Conservation (phyloP, 2,888 invertebrate genomes). For the Microctonus brassicae region DNA sequence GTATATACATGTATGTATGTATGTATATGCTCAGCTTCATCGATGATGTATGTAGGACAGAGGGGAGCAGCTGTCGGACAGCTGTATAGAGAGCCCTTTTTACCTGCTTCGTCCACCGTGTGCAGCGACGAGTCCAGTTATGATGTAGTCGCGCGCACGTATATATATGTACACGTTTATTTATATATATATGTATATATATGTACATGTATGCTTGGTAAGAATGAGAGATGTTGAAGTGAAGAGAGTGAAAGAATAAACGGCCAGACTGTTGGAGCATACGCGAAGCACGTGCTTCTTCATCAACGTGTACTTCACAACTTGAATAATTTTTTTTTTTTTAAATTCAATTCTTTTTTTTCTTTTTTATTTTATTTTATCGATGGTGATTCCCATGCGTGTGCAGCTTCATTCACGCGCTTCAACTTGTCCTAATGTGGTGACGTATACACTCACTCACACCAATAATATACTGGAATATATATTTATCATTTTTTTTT, state of each 20-base stretch:
- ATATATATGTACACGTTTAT: constrained; percentile 9
- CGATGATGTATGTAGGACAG: constrained; percentile 68
- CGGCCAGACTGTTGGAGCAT: constrained; percentile 32
- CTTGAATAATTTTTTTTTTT: constrained; percentile 28
- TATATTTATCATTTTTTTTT: no score
- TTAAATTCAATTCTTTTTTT: constrained; percentile 17
- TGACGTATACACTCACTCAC: no score
- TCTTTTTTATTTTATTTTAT: constrained; percentile 17
- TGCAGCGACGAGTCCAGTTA: constrained; percentile 53
- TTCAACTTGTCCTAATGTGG: no score
- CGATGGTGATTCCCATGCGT: no score
- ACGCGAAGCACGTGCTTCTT: constrained; percentile 45
- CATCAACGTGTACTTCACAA: constrained; percentile 23
- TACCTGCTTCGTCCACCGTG: constrained; percentile 63
- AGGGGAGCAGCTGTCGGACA: constrained; percentile 69
- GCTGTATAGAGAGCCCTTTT: constrained; percentile 68
- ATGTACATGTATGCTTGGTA: not conserved
- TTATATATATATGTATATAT: constrained; percentile 13
- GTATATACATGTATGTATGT: no score
- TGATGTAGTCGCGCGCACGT: constrained; percentile 40
- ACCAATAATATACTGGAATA: no score
- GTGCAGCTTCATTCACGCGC: no score
- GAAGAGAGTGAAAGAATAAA: constrained; percentile 12
- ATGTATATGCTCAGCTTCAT: constrained; percentile 53
- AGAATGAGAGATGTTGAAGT: not conserved